A percentile compares a stretch with the other conserved stretches of the same genome.
Evolutionary conservation across 2,797 vertebrate genomes (phyloP).

Genomic region (Acanthis flammea): DNA sequence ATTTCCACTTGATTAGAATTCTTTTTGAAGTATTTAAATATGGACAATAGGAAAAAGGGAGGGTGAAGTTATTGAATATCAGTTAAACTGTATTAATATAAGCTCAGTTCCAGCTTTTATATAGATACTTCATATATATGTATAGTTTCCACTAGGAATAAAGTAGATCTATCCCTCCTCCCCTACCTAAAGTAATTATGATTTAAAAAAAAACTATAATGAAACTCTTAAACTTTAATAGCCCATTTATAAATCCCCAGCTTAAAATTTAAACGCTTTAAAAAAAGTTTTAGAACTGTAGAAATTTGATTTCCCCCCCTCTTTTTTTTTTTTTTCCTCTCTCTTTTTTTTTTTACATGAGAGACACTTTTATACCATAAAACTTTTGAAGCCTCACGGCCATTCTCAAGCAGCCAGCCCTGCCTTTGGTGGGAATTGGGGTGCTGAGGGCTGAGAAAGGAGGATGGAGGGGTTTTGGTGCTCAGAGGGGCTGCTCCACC

Average conservation of each 20-base stretch:
- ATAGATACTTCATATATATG: conserved; percentile 82
- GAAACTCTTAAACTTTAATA: conserved; percentile 82
- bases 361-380: conserved; percentile 14
- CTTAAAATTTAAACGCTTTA: conserved; percentile 76
- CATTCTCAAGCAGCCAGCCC: background rate
- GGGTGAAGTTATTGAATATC: conserved; percentile 99
- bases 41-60: conserved; percentile 97
- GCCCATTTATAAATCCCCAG: conserved; percentile 77
- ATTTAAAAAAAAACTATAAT: conserved; percentile 73
- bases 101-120: conserved; percentile 82
- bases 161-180: conserved; percentile 75
- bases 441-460: background rate
- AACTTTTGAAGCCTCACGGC: conserved; percentile 17
- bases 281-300: conserved; percentile 74
- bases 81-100: conserved; percentile 98
- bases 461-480: background rate
- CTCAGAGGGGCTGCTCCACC: background rate
- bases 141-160: conserved; percentile 81
- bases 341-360: background rate
- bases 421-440: background rate
- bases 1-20: conserved; percentile 99
- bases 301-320: conserved; percentile 26
- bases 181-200: conserved; percentile 82
- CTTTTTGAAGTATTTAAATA: conserved; percentile 99
- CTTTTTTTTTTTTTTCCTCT: rapidly evolving